A percentile compares a stretch with the other conserved stretches of the same genome.
Evolutionary conservation across 2,797 vertebrate species (phyloP).

Genomic region (Craterocephalus amniculus): DNA sequence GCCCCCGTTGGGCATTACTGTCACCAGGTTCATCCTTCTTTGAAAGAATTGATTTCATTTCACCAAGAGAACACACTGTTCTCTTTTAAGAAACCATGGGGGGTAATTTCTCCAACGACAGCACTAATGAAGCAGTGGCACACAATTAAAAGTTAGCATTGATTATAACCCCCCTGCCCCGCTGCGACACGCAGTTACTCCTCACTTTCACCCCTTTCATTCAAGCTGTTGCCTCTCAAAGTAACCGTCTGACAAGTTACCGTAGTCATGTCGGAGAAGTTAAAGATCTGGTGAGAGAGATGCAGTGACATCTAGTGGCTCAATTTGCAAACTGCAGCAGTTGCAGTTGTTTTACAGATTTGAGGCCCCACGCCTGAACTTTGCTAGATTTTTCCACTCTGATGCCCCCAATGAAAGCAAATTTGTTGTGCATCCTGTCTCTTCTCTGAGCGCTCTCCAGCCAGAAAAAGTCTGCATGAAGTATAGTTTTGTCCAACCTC

Average conservation of each 20-base stretch:
- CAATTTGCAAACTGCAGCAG: neutral
- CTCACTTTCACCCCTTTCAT: neutral
- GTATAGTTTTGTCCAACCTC: too few relatives aligned
- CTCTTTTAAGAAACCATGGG: slow-evolving; percentile 15
- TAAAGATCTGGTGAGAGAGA: neutral
- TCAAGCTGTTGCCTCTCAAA: neutral
- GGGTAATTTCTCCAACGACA: slow-evolving; percentile 13
- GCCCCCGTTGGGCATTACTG: slow-evolving; percentile 48
- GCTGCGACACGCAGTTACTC: neutral
- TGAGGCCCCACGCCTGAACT: neutral
- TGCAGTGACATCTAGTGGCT: neutral
- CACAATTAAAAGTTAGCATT: slow-evolving; percentile 25
- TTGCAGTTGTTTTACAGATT: too few relatives aligned
- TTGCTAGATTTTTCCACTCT: neutral
- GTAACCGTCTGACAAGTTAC: too few relatives aligned
- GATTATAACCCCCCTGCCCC: neutral
- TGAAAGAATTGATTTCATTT: slow-evolving; percentile 62
- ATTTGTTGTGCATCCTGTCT: neutral
- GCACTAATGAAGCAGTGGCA: slow-evolving; percentile 22
- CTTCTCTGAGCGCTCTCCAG: too few relatives aligned
- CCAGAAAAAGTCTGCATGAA: too few relatives aligned
- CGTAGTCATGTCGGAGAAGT: too few relatives aligned
- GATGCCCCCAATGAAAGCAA: neutral
- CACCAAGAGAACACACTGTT: slow-evolving; percentile 37
- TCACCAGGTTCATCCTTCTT: slow-evolving; percentile 48